Percentiles rank a stretch among this genome's conserved stretches.
Conservation (phyloP, 2,113 vertebrate genomes). For the Murina feae region DNA sequence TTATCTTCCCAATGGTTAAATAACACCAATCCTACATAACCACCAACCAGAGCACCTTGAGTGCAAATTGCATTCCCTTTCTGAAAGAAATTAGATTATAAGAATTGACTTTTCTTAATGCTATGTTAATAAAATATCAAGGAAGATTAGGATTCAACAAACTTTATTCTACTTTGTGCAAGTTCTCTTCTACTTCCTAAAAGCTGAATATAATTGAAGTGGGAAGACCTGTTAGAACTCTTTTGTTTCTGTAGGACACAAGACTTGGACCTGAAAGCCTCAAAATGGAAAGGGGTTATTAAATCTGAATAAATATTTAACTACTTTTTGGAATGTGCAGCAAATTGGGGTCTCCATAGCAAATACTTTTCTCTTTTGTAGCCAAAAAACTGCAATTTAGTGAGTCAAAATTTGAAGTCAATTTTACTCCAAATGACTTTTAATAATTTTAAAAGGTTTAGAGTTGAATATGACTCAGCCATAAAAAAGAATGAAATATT, state of each 20-base stretch:
- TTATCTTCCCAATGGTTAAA: not conserved
- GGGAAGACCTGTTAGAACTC: not conserved
- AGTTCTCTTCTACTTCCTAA: conserved; percentile 27
- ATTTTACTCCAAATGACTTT: conserved; percentile 1
- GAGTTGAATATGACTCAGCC: not conserved
- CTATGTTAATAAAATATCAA: conserved; percentile 29
- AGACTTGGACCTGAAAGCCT: not conserved
- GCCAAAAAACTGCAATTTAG: not conserved
- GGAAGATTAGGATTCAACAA: not conserved
- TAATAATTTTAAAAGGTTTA: not conserved
- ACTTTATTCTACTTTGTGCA: not conserved
- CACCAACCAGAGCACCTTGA: not conserved
- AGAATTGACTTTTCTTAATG: conserved; percentile 27
- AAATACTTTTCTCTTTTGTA: not conserved
- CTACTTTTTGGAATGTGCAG: not conserved
- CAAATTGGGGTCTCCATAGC: not conserved
- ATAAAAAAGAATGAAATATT: not conserved
- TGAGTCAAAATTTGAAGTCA: conserved; percentile 1
- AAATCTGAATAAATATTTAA: conserved; percentile 29
- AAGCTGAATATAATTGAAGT: conserved; percentile 8
- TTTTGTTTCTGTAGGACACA: not conserved
- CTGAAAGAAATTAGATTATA: not conserved
- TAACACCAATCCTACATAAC: not conserved
- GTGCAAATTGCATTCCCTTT: not conserved
- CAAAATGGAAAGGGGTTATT: not conserved